Conservation (phyloP, 2,797 vertebrate species). For the Aplochiton taeniatus region DNA sequence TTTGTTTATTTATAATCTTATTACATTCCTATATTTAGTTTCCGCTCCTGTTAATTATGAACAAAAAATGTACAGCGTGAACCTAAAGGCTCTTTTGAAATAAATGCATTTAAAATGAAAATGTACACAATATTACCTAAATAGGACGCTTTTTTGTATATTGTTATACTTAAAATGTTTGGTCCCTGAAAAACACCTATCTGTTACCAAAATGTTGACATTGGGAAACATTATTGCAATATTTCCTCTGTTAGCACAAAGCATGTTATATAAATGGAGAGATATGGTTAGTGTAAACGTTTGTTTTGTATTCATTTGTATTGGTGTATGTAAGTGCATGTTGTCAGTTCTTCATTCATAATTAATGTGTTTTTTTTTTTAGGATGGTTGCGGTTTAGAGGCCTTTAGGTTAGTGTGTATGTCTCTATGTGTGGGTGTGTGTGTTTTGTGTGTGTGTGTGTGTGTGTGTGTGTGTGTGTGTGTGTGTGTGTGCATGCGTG, state of each 20-base stretch:
- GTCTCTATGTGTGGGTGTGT: background rate
- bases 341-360: constrained; percentile 16
- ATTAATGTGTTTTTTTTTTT: constrained; percentile 18
- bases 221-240: too few species aligned
- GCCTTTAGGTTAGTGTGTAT: background rate
- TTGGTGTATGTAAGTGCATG: constrained; percentile 6
- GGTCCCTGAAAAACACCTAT: too few species aligned
- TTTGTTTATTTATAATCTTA: too few species aligned
- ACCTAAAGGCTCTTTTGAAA: background rate
- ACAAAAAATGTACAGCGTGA: background rate
- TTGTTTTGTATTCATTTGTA: constrained; percentile 33
- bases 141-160: too few species aligned
- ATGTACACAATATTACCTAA: background rate
- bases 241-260: background rate
- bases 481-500: background rate
- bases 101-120: background rate
- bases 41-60: too few species aligned
- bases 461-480: constrained; percentile 6
- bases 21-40: too few species aligned
- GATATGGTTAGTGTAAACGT: constrained; percentile 44
- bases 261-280: constrained; percentile 46
- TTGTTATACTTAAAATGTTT: too few species aligned
- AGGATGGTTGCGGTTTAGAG: constrained; percentile 4
- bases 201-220: background rate
- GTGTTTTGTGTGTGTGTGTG: background rate